Evolutionary conservation across 1,140 invertebrate genomes (phyloP).

Genomic region (Cherax quadricarinatus): DNA sequence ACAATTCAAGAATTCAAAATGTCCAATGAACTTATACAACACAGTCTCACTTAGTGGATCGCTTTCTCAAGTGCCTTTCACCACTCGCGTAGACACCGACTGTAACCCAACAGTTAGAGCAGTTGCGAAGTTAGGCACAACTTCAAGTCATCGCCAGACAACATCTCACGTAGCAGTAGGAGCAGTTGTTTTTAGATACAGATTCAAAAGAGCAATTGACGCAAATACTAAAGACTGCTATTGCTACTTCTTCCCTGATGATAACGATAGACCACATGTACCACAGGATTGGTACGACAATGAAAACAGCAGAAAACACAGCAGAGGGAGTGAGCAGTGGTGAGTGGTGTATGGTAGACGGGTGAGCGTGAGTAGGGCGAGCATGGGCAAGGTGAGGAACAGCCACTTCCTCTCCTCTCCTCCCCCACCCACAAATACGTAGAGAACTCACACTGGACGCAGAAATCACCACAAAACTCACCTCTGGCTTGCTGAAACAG

Average conservation of each 20-base stretch:
- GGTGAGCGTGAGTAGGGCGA: too few species aligned
- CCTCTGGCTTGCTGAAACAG: too few species aligned
- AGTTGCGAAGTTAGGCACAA: background rate
- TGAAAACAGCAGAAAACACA: too few species aligned
- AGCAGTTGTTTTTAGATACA: background rate
- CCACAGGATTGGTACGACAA: background rate
- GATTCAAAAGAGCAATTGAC: background rate
- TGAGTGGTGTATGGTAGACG: too few species aligned
- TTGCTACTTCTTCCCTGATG: background rate
- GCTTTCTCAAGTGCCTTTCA: background rate
- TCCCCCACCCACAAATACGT: too few species aligned
- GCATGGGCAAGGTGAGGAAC: too few species aligned
- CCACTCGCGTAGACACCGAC: background rate
- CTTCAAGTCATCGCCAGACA: background rate
- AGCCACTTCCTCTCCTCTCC: too few species aligned
- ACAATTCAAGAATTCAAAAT: slow-evolving; percentile 6
- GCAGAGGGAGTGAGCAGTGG: too few species aligned
- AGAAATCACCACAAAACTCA: too few species aligned
- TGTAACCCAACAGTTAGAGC: background rate
- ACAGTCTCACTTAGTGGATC: background rate
- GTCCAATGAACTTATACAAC: background rate
- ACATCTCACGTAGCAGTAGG: background rate
- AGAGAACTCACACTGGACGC: too few species aligned
- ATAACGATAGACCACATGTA: background rate
- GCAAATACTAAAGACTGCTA: background rate